phyloP scores from a whole-genome alignment of 2,797 vertebrate species.

The Molossus molossus region DNA sequence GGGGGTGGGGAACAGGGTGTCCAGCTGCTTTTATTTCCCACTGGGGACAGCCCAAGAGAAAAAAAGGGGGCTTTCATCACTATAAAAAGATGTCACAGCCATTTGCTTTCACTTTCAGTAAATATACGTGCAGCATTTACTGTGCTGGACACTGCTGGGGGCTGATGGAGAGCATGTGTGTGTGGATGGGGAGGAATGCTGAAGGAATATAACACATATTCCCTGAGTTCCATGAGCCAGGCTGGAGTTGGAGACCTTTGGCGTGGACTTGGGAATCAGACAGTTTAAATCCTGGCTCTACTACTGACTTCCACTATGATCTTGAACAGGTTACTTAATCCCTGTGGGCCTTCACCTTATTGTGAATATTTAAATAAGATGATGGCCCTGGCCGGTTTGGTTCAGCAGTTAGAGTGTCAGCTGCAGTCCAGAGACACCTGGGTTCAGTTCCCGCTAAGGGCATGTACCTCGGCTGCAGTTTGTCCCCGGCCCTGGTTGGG shows the following conservation, averaged over 20 bases:
- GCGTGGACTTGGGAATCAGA: conserved; percentile 7
- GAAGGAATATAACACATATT: conserved; percentile 4
- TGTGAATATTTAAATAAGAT: conserved; percentile 46
- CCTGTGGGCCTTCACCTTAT: not conserved
- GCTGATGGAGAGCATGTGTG: not conserved
- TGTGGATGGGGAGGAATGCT: not conserved
- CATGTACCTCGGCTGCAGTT: too few relatives aligned
- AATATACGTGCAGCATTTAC: not conserved
- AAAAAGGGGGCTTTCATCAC: conserved; percentile 41
- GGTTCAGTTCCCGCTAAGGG: too few relatives aligned
- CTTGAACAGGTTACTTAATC: conserved; percentile 23
- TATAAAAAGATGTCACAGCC: conserved; percentile 6
- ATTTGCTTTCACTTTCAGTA: conserved; percentile 55
- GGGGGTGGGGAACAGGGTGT: not conserved
- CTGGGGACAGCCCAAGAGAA: not conserved
- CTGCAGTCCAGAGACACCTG: too few relatives aligned
- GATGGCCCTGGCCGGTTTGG: not conserved
- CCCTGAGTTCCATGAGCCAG: not conserved
- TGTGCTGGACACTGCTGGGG: not conserved
- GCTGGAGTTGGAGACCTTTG: not conserved
- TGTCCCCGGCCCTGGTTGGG: too few relatives aligned
- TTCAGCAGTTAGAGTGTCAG: too few relatives aligned
- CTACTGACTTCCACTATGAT: conserved; percentile 3
- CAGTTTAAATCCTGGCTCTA: not conserved
- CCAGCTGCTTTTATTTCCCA: conserved; percentile 47